Conservation (phyloP, 1,140 invertebrate species). For the Chelonus insularis region DNA sequence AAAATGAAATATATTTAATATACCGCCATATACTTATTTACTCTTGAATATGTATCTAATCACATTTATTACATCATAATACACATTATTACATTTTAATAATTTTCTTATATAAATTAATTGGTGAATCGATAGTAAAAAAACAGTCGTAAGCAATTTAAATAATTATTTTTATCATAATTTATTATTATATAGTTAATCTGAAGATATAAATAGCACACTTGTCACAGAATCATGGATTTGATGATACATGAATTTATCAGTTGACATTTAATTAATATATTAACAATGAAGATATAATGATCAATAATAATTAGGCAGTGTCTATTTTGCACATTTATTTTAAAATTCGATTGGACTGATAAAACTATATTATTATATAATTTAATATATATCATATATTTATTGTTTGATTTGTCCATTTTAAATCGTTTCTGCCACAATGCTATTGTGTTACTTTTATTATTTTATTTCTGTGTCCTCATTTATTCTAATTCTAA, state of each 20-base stretch:
- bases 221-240: conserved; percentile 36
- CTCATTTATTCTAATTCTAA: neutral
- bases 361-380: too few species aligned
- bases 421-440: too few species aligned
- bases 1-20: too few species aligned
- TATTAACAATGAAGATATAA: neutral
- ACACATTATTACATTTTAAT: conserved; percentile 58
- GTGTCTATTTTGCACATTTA: too few species aligned
- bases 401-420: too few species aligned
- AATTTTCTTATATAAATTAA: conserved; percentile 58
- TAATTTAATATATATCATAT: too few species aligned
- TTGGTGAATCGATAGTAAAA: conserved; percentile 39
- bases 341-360: too few species aligned
- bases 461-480: neutral
- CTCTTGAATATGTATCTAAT: conserved; percentile 51
- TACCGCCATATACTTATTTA: too few species aligned
- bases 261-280: neutral
- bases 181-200: conserved; percentile 29
- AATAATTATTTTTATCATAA: conserved; percentile 27
- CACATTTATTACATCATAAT: conserved; percentile 60
- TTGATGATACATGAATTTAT: neutral
- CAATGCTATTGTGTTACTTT: neutral
- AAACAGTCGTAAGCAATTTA: conserved; percentile 43
- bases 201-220: conserved; percentile 57
- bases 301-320: neutral